Evolutionary conservation across 2,888 invertebrate species (phyloP).

Genomic region (Plagodis dolabraria): DNA sequence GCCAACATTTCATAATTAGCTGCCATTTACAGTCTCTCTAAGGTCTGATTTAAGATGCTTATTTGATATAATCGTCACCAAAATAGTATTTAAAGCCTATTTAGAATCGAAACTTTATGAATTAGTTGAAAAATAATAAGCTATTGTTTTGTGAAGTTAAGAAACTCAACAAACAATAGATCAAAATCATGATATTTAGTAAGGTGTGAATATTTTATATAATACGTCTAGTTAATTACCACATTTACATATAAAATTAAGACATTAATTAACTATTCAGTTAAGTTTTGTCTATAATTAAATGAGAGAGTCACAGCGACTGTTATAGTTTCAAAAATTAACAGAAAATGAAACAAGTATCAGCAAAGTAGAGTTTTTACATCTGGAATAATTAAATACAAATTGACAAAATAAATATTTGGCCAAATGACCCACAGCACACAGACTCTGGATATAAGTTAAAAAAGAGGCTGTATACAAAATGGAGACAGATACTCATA

Average conservation of each 20-base stretch:
- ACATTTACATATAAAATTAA: constrained; percentile 34
- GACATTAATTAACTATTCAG: constrained; percentile 1
- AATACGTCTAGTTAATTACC: constrained; percentile 29
- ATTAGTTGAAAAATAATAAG: no score
- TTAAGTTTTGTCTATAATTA: neutral
- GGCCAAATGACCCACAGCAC: constrained; percentile 52
- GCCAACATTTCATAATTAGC: no score
- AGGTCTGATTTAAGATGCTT: no score
- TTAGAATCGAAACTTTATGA: no score
- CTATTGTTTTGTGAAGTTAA: neutral
- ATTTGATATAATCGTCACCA: no score
- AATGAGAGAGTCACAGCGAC: neutral
- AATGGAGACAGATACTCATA: constrained; percentile 50
- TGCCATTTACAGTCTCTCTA: no score
- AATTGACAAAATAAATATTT: constrained; percentile 54
- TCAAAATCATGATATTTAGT: constrained; percentile 4
- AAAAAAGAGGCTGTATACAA: constrained; percentile 55
- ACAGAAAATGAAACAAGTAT: no score
- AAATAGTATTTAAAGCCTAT: no score
- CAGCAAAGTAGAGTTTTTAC: constrained; percentile 21
- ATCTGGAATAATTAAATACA: constrained; percentile 53
- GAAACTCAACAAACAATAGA: constrained; percentile 8
- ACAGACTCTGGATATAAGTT: constrained; percentile 46
- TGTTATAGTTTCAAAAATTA: constrained; percentile 10
- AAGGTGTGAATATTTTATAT: constrained; percentile 23